A percentile compares a stretch with the other conserved stretches of the same genome.
Evolutionary conservation across 2,888 invertebrate species (phyloP).

Genomic region (Platypus cylindrus): DNA sequence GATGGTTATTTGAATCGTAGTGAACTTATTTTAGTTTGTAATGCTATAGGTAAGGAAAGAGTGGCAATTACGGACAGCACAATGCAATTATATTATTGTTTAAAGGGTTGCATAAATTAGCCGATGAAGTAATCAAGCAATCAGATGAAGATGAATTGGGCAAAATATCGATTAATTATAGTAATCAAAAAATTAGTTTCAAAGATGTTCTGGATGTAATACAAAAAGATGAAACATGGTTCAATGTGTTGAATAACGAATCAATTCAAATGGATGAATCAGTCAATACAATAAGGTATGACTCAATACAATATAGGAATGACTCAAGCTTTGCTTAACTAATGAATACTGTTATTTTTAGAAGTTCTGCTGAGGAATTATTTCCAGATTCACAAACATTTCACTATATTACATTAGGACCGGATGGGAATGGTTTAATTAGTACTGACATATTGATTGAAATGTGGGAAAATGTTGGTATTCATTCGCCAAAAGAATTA

Average conservation of each 20-base stretch:
- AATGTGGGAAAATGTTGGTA: slow-evolving; percentile 60
- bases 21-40: slow-evolving; percentile 51
- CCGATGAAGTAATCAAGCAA: slow-evolving; percentile 49
- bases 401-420: slow-evolving; percentile 32
- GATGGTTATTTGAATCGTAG: slow-evolving; percentile 49
- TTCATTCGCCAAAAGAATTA: slow-evolving; percentile 49
- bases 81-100: neutral
- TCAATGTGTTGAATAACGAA: slow-evolving; percentile 25
- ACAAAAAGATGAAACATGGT: slow-evolving; percentile 40
- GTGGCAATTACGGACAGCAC: neutral
- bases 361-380: slow-evolving; percentile 18
- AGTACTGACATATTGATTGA: slow-evolving; percentile 47
- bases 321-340: neutral
- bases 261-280: slow-evolving; percentile 6
- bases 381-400: slow-evolving; percentile 30
- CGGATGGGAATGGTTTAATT: slow-evolving; percentile 30
- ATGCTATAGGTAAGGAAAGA: slow-evolving; percentile 42
- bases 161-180: slow-evolving; percentile 47
- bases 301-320: too few relatives aligned
- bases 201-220: slow-evolving; percentile 51
- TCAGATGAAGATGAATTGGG: too few relatives aligned
- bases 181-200: slow-evolving; percentile 52
- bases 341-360: slow-evolving; percentile 3
- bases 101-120: slow-evolving; percentile 47
- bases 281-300: slow-evolving; percentile 11